Evolutionary conservation across 2,888 invertebrate species (phyloP), one percentile per base, ranked within the genome.

Genomic region (Drosophila anomelani): DNA sequence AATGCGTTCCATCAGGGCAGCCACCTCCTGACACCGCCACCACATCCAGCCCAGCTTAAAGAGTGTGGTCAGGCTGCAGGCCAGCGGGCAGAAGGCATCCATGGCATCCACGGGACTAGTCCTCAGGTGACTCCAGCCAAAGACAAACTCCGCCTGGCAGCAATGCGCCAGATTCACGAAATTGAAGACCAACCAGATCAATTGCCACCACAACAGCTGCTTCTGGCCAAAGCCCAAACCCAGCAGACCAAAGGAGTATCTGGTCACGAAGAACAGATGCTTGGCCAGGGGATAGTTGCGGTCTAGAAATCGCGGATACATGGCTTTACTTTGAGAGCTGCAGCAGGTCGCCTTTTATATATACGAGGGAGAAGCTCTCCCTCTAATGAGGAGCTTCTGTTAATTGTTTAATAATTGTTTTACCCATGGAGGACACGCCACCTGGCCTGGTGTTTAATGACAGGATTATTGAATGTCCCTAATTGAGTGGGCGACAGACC

Each of bases 1-100:
- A 0, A 86, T 76, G 69, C 57, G 81, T 0, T 26, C 32, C 49
- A 83, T 83, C 15, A 88, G 54, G 0, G 53, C 32, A 2, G 71
- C 43, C n/a, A 83, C 81, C 64, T 83, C 84, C 13, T 41, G 13
- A 5, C 89, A 78, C 17, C 64, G 76, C 29, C 49, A 20, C 84
- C 83, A 83, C 81, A 88, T 86, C 74, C 74, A 83, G 17, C 34
- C 75, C 64, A 83, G 70, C 51, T 83, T 83, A 46, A 76, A 83
- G 51, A 83, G 88, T 12, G 86, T 83, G 5, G 88, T 83, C 10
- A 71, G 36, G 15, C 88, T 88, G 67, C 88, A 83, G 74, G 78
- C 87, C 43, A 83, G 62, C 4, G 88, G 83, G 23, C 88, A 88
- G 20, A 88, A 86, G 32, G 84, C 87, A 41, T 83, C 83, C 88